Conservation (phyloP, 2,797 vertebrate species). For the Liasis olivaceus region DNA sequence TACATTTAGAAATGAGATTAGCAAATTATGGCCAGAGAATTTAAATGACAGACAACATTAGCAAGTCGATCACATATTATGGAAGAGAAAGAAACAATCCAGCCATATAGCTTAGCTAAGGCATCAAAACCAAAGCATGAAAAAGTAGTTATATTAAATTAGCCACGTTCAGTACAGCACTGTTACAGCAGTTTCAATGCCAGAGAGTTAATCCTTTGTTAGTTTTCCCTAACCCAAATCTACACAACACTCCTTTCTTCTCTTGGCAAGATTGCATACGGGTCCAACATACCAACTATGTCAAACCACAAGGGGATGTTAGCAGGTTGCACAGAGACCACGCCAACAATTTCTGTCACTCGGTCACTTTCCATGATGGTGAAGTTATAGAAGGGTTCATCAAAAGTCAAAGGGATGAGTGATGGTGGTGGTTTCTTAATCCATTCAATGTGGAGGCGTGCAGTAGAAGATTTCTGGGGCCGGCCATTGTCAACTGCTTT, state of each 20-base stretch:
- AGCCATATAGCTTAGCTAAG: constrained; percentile 80
- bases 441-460: constrained; percentile 96
- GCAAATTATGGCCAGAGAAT: constrained; percentile 82
- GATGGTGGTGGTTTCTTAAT: constrained; percentile 83
- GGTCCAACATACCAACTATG: constrained; percentile 85
- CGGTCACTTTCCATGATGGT: constrained; percentile 93
- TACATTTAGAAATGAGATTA: constrained; percentile 83
- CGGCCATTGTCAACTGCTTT: constrained; percentile 96
- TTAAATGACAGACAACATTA: constrained; percentile 80
- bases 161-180: constrained; percentile 63
- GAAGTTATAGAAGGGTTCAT: constrained; percentile 94
- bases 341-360: constrained; percentile 92
- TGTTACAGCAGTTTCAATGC: constrained; percentile 39
- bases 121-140: constrained; percentile 74
- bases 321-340: constrained; percentile 90
- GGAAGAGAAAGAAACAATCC: constrained; percentile 67
- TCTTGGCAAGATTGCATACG: neutral
- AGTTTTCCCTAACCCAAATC: constrained; percentile 49
- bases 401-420: constrained; percentile 79
- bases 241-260: neutral
- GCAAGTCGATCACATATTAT: constrained; percentile 77
- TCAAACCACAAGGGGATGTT: constrained; percentile 91
- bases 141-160: constrained; percentile 42
- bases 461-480: constrained; percentile 91
- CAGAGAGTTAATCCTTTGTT: neutral